phyloP scores from a whole-genome alignment of 2,113 vertebrate genomes.

The Corythoichthys intestinalis region DNA sequence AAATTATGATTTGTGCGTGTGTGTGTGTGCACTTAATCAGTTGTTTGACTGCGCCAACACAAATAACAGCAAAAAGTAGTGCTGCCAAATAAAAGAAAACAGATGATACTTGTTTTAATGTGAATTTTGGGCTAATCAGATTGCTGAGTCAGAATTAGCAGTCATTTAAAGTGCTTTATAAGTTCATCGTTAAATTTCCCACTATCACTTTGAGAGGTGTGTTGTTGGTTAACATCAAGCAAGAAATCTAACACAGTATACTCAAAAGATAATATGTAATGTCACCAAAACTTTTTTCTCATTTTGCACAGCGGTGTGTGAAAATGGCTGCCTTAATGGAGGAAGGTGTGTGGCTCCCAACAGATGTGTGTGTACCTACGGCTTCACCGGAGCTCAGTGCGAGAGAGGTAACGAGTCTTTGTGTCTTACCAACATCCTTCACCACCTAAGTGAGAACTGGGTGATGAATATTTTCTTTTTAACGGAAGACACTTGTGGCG shows the following conservation, averaged over 20 bases:
- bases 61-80: no score
- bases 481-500: conserved; percentile 27
- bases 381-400: conserved; percentile 96
- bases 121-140: no score
- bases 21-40: no score
- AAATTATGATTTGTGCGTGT: no score
- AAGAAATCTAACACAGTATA: not conserved
- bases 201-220: no score
- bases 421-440: conserved; percentile 23
- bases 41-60: no score
- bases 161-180: no score
- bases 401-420: conserved; percentile 84
- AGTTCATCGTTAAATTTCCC: no score
- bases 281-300: conserved; percentile 18
- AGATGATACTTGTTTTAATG: no score
- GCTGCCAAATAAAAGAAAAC: no score
- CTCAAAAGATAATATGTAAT: not conserved
- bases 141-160: no score
- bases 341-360: conserved; percentile 94
- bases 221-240: not conserved
- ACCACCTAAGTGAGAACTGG: conserved; percentile 27
- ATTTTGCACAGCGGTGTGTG: conserved; percentile 85
- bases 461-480: conserved; percentile 29
- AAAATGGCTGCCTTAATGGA: conserved; percentile 92
- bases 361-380: conserved; percentile 92